phyloP scores from a whole-genome alignment of 2,113 vertebrate species.

The Melanotaenia duboulayi region DNA sequence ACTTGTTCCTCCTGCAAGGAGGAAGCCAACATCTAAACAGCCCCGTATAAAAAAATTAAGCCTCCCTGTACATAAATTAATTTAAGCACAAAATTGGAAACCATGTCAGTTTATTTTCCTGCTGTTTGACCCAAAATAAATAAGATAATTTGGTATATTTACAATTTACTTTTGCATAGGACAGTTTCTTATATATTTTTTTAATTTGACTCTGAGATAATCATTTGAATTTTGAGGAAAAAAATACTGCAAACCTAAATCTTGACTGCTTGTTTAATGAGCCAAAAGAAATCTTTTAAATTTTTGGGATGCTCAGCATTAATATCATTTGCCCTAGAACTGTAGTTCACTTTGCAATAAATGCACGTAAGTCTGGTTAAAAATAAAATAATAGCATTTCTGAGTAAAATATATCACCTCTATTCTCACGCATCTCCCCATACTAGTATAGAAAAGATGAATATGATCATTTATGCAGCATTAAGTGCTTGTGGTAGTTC shows the following conservation, averaged over 20 bases:
- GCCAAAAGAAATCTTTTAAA: not conserved
- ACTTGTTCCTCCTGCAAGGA: not conserved
- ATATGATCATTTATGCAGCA: slow-evolving; percentile 19
- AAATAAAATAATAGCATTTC: slow-evolving; percentile 29
- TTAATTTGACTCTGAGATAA: no score
- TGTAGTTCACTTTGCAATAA: slow-evolving; percentile 18
- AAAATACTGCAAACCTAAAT: not conserved
- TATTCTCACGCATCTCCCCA: not conserved
- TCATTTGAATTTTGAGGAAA: not conserved
- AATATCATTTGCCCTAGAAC: slow-evolving; percentile 21
- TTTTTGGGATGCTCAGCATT: not conserved
- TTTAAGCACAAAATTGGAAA: no score
- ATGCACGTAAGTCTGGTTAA: slow-evolving; percentile 43
- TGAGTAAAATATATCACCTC: slow-evolving; percentile 39
- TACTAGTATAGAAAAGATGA: slow-evolving; percentile 33
- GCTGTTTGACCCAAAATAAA: no score
- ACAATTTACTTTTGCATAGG: slow-evolving; percentile 1
- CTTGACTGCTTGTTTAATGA: not conserved
- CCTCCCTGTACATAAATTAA: no score
- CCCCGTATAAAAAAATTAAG: no score
- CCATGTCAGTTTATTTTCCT: no score
- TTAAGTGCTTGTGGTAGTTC: slow-evolving; percentile 1
- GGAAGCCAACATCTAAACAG: not conserved
- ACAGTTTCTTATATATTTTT: not conserved
- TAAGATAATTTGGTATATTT: not conserved